Evolutionary conservation across 2,888 invertebrate species (phyloP).

Genomic region (Aromia moschata): DNA sequence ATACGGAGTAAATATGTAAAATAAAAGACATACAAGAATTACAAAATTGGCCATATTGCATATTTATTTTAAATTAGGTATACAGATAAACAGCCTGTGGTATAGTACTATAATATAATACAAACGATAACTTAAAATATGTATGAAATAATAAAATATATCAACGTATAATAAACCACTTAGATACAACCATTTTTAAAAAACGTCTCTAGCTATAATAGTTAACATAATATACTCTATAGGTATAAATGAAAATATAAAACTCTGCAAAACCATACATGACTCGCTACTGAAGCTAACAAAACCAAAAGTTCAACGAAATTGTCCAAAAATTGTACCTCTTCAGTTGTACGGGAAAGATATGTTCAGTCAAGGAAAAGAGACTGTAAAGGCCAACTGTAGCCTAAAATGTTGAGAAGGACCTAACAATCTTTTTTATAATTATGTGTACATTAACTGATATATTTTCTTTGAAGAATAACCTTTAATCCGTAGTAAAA

Average conservation of each 20-base stretch:
- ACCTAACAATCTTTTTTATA: too few relatives aligned
- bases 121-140: conserved; percentile 40
- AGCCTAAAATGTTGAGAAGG: too few relatives aligned
- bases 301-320: conserved; percentile 16
- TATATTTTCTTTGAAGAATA: too few relatives aligned
- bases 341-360: too few relatives aligned
- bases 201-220: conserved; percentile 22
- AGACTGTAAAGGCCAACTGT: too few relatives aligned
- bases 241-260: conserved; percentile 25
- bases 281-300: conserved; percentile 18
- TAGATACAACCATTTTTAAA: conserved; percentile 25
- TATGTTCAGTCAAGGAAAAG: too few relatives aligned
- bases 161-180: conserved; percentile 28
- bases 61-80: conserved; percentile 57
- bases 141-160: conserved; percentile 33
- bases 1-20: conserved; percentile 18
- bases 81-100: conserved; percentile 56
- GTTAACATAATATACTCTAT: conserved; percentile 26
- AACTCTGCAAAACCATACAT: conserved; percentile 6
- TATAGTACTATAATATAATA: conserved; percentile 41
- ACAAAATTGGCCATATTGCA: conserved; percentile 55
- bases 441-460: too few relatives aligned
- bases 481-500: too few relatives aligned
- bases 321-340: conserved; percentile 15
- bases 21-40: conserved; percentile 44